Percentiles rank a stretch among this genome's conserved stretches.
Conservation (phyloP, 1,140 invertebrate genomes). For the Eulimnadia texana region DNA sequence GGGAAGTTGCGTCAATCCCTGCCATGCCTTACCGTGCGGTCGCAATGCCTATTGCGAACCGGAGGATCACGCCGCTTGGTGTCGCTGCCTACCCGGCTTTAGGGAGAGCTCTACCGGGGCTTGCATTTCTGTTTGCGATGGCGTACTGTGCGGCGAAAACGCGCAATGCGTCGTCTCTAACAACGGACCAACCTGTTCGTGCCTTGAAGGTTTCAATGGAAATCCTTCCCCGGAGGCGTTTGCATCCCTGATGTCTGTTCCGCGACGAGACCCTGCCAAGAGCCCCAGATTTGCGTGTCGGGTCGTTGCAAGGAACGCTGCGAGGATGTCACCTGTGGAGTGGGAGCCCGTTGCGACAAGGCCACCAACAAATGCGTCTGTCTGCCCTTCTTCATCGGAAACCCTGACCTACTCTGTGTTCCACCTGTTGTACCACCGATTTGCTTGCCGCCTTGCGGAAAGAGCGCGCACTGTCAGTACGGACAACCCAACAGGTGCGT, state of each 20-base stretch:
- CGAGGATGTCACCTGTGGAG: constrained; percentile 63
- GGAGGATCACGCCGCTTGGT: constrained; percentile 74
- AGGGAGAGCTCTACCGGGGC: constrained; percentile 54
- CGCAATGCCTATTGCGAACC: constrained; percentile 72
- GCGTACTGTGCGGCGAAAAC: constrained; percentile 59
- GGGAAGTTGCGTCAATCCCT: constrained; percentile 65
- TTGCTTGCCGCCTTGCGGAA: constrained; percentile 62
- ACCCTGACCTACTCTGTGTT: constrained; percentile 75
- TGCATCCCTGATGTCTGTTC: constrained; percentile 69
- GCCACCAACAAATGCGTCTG: constrained; percentile 68
- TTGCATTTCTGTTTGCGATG: constrained; percentile 67
- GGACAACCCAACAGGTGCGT: constrained; percentile 55
- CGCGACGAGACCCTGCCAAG: constrained; percentile 51
- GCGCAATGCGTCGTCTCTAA: constrained; percentile 55
- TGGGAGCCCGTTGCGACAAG: constrained; percentile 64
- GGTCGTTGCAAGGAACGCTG: constrained; percentile 73
- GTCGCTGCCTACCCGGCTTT: constrained; percentile 67
- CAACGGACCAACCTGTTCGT: constrained; percentile 67
- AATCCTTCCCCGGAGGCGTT: constrained; percentile 75
- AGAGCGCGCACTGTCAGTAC: constrained; percentile 77
- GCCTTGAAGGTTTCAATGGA: constrained; percentile 64
- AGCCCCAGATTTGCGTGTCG: constrained; percentile 62
- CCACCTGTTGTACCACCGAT: constrained; percentile 61
- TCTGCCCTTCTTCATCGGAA: constrained; percentile 70
- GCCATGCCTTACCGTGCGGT: constrained; percentile 56